Conservation (phyloP, 2,113 vertebrate species). For the Sylvietta virens region DNA sequence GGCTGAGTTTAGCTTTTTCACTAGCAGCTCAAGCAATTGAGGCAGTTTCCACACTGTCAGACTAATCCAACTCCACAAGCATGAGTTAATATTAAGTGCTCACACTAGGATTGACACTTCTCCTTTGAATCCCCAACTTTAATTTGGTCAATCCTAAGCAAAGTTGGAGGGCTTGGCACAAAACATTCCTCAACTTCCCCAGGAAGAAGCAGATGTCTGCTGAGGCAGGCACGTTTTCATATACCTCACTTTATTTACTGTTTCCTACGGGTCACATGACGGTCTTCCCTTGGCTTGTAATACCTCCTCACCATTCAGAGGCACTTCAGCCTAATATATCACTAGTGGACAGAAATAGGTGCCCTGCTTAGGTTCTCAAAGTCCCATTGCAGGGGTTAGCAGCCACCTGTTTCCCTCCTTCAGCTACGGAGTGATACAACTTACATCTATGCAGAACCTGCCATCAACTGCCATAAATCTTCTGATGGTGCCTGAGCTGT, state of each 20-base stretch:
- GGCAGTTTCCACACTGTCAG: neutral
- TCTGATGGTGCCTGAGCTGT: neutral
- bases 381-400: neutral
- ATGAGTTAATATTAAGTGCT: neutral
- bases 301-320: neutral
- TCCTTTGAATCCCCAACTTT: neutral
- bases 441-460: neutral
- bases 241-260: neutral
- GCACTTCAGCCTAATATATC: neutral
- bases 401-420: constrained; percentile 2
- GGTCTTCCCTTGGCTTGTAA: neutral
- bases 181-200: neutral
- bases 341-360: neutral
- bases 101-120: neutral
- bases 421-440: neutral
- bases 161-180: neutral
- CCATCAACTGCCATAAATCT: neutral
- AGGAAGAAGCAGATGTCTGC: neutral
- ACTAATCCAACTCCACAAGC: rapidly evolving
- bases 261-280: neutral
- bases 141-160: neutral
- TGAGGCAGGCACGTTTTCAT: neutral
- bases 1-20: neutral
- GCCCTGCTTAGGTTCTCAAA: neutral
- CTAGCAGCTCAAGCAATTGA: neutral